Conservation (phyloP, 1,140 invertebrate species). For the Pseudomyrmex gracilis region DNA sequence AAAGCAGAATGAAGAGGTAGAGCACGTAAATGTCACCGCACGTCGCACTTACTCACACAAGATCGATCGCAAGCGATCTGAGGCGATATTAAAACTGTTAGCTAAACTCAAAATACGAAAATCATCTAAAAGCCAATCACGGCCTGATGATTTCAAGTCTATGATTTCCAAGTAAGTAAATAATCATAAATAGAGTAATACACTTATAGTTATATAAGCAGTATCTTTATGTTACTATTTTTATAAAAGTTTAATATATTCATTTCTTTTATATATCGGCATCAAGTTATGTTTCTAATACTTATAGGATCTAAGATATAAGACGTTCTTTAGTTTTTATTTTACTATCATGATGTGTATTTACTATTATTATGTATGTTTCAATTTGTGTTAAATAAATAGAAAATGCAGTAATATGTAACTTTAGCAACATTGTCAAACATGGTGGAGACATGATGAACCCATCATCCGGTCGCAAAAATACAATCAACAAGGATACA, state of each 20-base stretch:
- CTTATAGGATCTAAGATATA: too few species aligned
- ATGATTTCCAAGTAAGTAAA: constrained; percentile 54
- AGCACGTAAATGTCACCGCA: constrained; percentile 21
- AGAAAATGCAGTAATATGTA: not conserved
- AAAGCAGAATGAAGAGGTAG: constrained; percentile 45
- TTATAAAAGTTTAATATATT: not conserved
- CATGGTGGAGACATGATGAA: constrained; percentile 71
- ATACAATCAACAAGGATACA: constrained; percentile 23
- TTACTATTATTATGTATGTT: not conserved
- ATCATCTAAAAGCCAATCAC: constrained; percentile 4
- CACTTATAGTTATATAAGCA: not conserved
- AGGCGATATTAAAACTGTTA: constrained; percentile 60
- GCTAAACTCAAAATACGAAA: constrained; percentile 65
- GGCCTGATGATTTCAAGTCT: not conserved
- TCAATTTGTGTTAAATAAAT: constrained; percentile 1
- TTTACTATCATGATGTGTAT: not conserved
- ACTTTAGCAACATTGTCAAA: constrained; percentile 51
- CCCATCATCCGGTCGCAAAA: constrained; percentile 49
- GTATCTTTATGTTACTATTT: not conserved
- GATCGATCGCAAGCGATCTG: constrained; percentile 49
- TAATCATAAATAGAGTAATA: not conserved
- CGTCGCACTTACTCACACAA: constrained; percentile 21
- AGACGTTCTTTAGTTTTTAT: too few species aligned
- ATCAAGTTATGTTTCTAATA: not conserved
- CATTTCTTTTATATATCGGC: not conserved